These are phyloP conservation scores for Pilophorus perplexus DNA, from an alignment of 2,888 invertebrate species.

Conservation along the genomic window DNA sequence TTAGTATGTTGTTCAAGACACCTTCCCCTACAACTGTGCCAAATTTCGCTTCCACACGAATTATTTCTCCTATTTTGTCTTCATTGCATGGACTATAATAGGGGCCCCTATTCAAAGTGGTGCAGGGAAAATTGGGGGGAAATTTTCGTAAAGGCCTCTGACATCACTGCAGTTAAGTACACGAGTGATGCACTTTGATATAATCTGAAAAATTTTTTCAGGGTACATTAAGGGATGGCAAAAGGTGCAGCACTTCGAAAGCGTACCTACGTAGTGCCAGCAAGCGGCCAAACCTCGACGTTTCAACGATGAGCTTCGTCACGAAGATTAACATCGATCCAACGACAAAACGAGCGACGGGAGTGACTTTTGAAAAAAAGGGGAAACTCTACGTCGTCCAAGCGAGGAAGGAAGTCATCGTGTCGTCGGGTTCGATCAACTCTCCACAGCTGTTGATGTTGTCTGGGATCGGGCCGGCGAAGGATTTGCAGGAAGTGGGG, in stretches of 20 bases:
- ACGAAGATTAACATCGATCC: slow-evolving; percentile 56
- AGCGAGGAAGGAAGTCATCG: slow-evolving; percentile 50
- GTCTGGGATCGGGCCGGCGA: slow-evolving; percentile 40
- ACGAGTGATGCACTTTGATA: too few species aligned
- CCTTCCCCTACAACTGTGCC: too few species aligned
- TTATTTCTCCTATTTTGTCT: too few species aligned
- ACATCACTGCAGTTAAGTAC: too few species aligned
- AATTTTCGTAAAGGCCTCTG: too few species aligned
- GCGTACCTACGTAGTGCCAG: slow-evolving; percentile 80
- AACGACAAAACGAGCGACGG: slow-evolving; percentile 71
- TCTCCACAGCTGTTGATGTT: slow-evolving; percentile 42
- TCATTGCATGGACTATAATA: too few species aligned
- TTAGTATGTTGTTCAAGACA: too few species aligned
- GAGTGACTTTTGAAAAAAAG: slow-evolving; percentile 73
- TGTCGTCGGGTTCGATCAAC: slow-evolving; percentile 38
- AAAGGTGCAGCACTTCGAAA: slow-evolving; percentile 75
- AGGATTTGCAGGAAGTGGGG: slow-evolving; percentile 30
- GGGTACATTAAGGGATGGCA: slow-evolving; percentile 72
- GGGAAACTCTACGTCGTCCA: not conserved
- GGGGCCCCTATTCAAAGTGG: too few species aligned
- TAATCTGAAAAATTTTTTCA: too few species aligned
- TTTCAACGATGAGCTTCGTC: slow-evolving; percentile 74
- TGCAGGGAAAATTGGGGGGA: too few species aligned
- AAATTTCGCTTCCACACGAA: too few species aligned
- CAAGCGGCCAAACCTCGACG: slow-evolving; percentile 73